These are phyloP conservation scores for Tragelaphus eurycerus DNA, from an alignment of 2,797 vertebrate species.

Conservation along the genomic window DNA sequence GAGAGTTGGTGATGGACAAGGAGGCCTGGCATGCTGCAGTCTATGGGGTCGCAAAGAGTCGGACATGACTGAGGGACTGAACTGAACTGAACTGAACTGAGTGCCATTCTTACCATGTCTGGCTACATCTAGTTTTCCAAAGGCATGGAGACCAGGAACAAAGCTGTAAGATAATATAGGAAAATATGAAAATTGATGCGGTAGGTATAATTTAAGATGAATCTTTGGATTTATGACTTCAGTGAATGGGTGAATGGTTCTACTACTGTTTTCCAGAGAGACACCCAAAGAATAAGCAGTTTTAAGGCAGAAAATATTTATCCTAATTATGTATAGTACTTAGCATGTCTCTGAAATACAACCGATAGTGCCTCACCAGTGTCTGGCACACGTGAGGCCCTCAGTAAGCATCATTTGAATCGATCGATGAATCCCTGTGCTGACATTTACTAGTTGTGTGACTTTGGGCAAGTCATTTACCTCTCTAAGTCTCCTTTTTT, in stretches of 20 bases:
- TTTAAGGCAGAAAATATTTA: not conserved
- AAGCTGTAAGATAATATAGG: not conserved
- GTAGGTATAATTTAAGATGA: not conserved
- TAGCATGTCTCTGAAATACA: not conserved
- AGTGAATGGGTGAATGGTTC: not conserved
- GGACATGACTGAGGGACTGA: not conserved
- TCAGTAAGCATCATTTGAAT: not conserved
- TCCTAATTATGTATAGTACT: not conserved
- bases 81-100: not conserved
- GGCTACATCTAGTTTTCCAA: not conserved
- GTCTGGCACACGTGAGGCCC: not conserved
- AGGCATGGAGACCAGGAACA: not conserved
- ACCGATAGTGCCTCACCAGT: not conserved
- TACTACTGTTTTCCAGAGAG: not conserved
- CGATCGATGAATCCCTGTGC: not conserved
- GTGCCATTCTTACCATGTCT: not conserved
- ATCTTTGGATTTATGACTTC: not conserved
- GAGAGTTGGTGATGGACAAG: not conserved
- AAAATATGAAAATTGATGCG: not conserved
- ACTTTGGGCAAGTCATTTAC: not conserved
- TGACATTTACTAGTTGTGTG: not conserved
- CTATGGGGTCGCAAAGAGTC: not conserved
- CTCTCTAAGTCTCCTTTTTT: not conserved
- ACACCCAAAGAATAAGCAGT: not conserved
- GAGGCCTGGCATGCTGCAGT: not conserved